Evolutionary conservation across 2,113 vertebrate species (phyloP).

Genomic region (Donacobius atricapilla): DNA sequence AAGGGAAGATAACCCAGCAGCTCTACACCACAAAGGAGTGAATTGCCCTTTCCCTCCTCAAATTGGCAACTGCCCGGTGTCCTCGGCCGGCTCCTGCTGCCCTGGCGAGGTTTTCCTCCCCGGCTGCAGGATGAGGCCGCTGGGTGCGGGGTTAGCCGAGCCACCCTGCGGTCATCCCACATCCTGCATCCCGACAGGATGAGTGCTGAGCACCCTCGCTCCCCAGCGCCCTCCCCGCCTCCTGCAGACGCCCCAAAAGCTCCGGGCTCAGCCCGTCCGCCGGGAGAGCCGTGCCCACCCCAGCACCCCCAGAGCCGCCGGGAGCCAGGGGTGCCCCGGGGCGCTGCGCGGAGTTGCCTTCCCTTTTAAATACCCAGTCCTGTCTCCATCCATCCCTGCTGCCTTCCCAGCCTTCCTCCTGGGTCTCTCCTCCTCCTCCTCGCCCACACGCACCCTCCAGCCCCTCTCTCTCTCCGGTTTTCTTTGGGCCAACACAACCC

Average conservation of each 20-base stretch:
- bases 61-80: neutral
- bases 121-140: neutral
- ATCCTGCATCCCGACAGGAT: neutral
- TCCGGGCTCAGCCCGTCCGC: neutral
- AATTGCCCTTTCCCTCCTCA: neutral
- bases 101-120: accelerated
- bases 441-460: neutral
- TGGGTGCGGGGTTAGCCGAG: neutral
- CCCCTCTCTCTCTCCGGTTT: neutral
- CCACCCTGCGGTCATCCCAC: neutral
- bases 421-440: neutral
- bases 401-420: conserved; percentile 50
- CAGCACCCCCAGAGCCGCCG: neutral
- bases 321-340: neutral
- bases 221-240: neutral
- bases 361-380: conserved; percentile 84
- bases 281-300: neutral
- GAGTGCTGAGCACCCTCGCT: neutral
- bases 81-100: neutral
- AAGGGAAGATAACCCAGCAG: conserved; percentile 74
- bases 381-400: conserved; percentile 62
- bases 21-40: neutral
- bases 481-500: conserved; percentile 2
- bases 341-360: conserved; percentile 61
- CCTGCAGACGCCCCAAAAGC: neutral